These are phyloP conservation scores for Coccyzus lansbergi DNA, from an alignment of 2,797 vertebrate genomes.

Conservation along the genomic window DNA sequence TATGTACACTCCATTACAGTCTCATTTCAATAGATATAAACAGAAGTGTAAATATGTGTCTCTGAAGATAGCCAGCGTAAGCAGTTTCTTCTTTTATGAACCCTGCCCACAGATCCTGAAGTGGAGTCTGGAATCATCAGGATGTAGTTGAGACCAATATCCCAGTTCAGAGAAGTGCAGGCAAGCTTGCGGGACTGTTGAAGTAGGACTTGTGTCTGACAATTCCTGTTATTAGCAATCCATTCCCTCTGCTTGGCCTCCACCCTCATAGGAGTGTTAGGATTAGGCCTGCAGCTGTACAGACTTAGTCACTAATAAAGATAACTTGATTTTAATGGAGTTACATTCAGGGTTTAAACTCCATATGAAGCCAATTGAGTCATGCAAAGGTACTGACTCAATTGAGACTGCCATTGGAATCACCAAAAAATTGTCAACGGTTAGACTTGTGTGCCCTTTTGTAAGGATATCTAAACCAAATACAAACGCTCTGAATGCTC, in stretches of 20 bases:
- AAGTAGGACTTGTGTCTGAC: background rate
- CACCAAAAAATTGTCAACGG: background rate
- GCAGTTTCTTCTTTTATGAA: background rate
- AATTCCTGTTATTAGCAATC: background rate
- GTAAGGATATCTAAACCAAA: background rate
- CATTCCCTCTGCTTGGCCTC: background rate
- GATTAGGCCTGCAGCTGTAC: slow-evolving; percentile 4
- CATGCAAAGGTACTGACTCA: background rate
- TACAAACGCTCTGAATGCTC: background rate
- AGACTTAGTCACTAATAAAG: background rate
- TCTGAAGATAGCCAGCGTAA: background rate
- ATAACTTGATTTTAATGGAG: background rate
- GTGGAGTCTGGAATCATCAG: background rate
- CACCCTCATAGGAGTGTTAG: background rate
- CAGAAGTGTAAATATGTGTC: background rate
- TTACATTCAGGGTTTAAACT: background rate
- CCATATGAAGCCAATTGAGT: background rate
- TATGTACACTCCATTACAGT: background rate
- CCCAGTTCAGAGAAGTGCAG: background rate
- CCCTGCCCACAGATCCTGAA: background rate
- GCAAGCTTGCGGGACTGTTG: background rate
- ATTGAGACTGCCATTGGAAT: background rate
- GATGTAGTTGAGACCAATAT: background rate
- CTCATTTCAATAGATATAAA: background rate
- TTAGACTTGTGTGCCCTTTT: background rate